Percentiles rank a stretch among this genome's conserved stretches.
These are phyloP conservation scores for Corythornis vintsioides DNA, from an alignment of 2,113 vertebrate genomes.

Conservation along the genomic window DNA sequence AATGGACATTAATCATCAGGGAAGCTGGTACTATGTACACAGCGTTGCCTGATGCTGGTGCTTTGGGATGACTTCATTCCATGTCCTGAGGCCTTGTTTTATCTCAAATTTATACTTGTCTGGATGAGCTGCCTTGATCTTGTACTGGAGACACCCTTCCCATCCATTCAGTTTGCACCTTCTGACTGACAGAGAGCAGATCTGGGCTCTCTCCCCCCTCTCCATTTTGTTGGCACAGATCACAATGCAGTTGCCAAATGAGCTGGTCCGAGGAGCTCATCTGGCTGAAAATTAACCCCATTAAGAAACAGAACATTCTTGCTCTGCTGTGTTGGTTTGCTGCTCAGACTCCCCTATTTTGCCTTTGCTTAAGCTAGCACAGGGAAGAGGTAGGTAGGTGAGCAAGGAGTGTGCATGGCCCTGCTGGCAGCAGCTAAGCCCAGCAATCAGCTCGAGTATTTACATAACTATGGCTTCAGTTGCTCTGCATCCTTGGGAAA, in stretches of 20 bases:
- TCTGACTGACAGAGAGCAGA: neutral
- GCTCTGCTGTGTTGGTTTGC: neutral
- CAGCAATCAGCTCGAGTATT: neutral
- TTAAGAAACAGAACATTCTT: neutral
- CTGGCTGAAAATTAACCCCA: neutral
- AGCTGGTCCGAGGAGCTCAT: neutral
- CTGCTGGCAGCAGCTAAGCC: neutral
- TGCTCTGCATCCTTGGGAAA: conserved; percentile 1
- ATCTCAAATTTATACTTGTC: neutral
- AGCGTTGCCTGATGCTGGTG: neutral
- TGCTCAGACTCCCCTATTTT: neutral
- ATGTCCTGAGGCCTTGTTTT: neutral
- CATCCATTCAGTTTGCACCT: neutral
- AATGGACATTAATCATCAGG: neutral
- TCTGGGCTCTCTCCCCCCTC: neutral
- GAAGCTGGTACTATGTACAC: neutral
- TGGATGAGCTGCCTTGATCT: neutral
- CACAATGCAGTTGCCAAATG: neutral
- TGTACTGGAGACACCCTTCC: neutral
- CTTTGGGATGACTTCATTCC: neutral
- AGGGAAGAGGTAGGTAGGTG: neutral
- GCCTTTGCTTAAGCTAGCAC: neutral
- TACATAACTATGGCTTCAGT: neutral
- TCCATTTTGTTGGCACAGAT: neutral
- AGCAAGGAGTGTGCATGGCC: neutral